Conservation (phyloP, 2,888 invertebrate genomes). For the Elegia similella region DNA sequence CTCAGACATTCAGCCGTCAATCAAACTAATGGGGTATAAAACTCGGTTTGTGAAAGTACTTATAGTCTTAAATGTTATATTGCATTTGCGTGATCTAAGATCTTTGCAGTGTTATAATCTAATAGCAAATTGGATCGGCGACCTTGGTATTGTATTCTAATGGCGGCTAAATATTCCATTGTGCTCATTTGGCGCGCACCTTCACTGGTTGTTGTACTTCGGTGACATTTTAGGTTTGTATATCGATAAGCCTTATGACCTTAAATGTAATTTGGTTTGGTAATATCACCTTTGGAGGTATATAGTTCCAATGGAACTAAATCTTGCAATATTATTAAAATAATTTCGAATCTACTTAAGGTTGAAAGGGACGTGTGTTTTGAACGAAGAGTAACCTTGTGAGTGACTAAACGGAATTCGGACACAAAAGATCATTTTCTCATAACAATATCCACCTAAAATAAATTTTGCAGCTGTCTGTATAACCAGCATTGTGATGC, state of each 20-base stretch:
- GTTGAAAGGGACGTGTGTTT: neutral
- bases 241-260: constrained; percentile 11
- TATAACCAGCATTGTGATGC: constrained; percentile 14
- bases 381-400: constrained; percentile 7
- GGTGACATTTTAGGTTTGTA: constrained; percentile 31
- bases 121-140: constrained; percentile 48
- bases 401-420: constrained; percentile 12
- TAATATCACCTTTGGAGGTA: neutral
- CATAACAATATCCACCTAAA: neutral
- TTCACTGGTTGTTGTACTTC: constrained; percentile 32
- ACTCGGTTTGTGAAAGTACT: constrained; percentile 31
- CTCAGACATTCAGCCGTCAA: constrained; percentile 61
- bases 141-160: constrained; percentile 73
- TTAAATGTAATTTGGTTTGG: constrained; percentile 7
- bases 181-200: constrained; percentile 44
- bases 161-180: constrained; percentile 62
- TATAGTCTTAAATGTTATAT: constrained; percentile 16
- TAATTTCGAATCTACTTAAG: neutral
- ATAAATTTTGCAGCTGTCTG: constrained; percentile 20
- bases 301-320: neutral
- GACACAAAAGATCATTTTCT: constrained; percentile 5
- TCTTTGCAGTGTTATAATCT: constrained; percentile 28
- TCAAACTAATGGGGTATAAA: constrained; percentile 41
- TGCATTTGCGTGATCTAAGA: constrained; percentile 23
- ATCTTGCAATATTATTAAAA: neutral